Evolutionary conservation across 2,888 invertebrate genomes (phyloP).

Genomic region (Patella pellucida): DNA sequence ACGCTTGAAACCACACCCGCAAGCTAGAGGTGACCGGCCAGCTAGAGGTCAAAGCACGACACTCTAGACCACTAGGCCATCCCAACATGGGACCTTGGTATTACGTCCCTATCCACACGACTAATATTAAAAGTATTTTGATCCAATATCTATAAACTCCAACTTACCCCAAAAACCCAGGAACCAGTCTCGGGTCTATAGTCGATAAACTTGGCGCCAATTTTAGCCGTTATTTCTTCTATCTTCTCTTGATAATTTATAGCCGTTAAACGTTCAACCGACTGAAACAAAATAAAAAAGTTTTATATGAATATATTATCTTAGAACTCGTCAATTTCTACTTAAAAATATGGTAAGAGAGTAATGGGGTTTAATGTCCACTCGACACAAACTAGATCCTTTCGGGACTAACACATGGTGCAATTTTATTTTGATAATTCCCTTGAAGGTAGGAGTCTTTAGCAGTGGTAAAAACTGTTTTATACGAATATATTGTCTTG

Average conservation of each 20-base stretch:
- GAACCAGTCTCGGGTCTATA: constrained; percentile 95
- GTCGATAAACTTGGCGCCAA: constrained; percentile 92
- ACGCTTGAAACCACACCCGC: no score
- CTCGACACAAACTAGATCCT: no score
- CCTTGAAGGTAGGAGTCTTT: no score
- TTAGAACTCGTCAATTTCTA: neutral
- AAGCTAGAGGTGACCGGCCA: no score
- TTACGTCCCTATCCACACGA: no score
- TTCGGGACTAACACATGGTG: no score
- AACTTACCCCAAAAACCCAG: constrained; percentile 90
- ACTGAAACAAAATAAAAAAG: constrained; percentile 51
- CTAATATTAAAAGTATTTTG: neutral
- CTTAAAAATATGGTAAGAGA: neutral
- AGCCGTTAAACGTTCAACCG: constrained; percentile 80
- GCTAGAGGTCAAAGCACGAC: no score
- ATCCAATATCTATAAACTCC: neutral
- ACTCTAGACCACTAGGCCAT: no score
- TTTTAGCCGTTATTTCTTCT: constrained; percentile 85
- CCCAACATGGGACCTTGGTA: no score
- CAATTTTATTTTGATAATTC: neutral
- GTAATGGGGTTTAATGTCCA: no score
- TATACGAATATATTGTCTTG: neutral
- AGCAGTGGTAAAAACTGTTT: neutral
- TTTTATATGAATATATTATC: neutral
- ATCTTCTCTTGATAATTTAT: constrained; percentile 90